phyloP scores from a whole-genome alignment of 2,113 vertebrate species.

The Corynorhinus townsendii region DNA sequence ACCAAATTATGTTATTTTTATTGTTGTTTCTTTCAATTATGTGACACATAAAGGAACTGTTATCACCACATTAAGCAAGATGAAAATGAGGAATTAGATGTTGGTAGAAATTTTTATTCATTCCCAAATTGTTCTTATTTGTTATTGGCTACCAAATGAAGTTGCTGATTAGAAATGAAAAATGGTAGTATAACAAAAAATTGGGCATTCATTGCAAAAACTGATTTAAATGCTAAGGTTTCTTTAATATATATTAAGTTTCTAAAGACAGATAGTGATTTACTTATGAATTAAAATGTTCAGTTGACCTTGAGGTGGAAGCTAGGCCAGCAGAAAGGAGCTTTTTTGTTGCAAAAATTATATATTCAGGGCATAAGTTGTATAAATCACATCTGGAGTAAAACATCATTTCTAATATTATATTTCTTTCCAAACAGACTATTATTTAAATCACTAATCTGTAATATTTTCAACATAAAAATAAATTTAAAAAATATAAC shows the following conservation, averaged over 20 bases:
- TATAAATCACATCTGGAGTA: background rate
- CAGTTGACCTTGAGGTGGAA: background rate
- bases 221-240: background rate
- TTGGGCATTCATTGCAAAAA: background rate
- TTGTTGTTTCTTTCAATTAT: conserved; percentile 14
- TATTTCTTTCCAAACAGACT: background rate
- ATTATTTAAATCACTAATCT: background rate
- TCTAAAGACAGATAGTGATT: background rate
- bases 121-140: background rate
- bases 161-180: background rate
- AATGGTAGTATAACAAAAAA: background rate
- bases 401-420: background rate
- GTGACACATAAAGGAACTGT: background rate
- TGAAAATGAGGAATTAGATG: background rate
- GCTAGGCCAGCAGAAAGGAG: background rate
- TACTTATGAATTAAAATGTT: background rate
- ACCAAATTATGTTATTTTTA: conserved; percentile 37
- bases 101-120: conserved; percentile 10
- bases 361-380: background rate
- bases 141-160: conserved; percentile 10
- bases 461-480: no score
- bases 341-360: background rate
- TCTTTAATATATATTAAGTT: background rate
- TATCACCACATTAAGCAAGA: background rate
- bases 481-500: background rate